These are phyloP conservation scores for Pipa parva DNA, from an alignment of 2,113 vertebrate species.

Conservation along the genomic window DNA sequence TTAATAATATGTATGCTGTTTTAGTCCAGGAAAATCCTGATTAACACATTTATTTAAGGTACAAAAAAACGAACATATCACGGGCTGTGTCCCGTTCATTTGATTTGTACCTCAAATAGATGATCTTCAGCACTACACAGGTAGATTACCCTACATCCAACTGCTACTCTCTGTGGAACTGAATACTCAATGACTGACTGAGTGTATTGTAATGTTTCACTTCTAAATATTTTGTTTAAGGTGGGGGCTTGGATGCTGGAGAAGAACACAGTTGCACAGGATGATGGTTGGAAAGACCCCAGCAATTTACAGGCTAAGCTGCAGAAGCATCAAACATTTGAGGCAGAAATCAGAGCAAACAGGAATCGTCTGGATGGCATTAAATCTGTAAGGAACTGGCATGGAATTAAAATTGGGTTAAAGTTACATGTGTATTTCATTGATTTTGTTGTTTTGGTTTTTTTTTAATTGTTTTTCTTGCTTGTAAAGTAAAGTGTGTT, in stretches of 20 bases:
- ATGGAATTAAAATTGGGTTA: background rate
- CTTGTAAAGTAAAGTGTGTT: background rate
- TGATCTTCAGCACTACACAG: too few relatives aligned
- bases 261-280: conserved; percentile 73
- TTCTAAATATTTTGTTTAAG: conserved; percentile 50
- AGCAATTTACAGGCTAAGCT: conserved; percentile 76
- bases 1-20: too few relatives aligned
- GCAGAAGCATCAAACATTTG: conserved; percentile 74
- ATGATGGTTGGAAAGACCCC: conserved; percentile 75
- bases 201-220: too few relatives aligned
- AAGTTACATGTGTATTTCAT: background rate
- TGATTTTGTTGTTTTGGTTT: background rate
- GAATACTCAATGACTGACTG: too few relatives aligned
- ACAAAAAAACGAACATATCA: too few relatives aligned
- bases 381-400: conserved; percentile 56
- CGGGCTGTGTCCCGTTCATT: too few relatives aligned
- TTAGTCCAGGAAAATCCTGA: too few relatives aligned
- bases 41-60: too few relatives aligned
- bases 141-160: too few relatives aligned
- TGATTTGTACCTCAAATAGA: too few relatives aligned
- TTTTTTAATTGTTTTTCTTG: too few relatives aligned
- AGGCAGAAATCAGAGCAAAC: conserved; percentile 73
- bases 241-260: conserved; percentile 77
- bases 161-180: too few relatives aligned
- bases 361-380: conserved; percentile 61